Percentiles rank a stretch among this genome's conserved stretches.
phyloP scores from a whole-genome alignment of 2,113 vertebrate genomes.

The Aspiorhynchus laticeps region DNA sequence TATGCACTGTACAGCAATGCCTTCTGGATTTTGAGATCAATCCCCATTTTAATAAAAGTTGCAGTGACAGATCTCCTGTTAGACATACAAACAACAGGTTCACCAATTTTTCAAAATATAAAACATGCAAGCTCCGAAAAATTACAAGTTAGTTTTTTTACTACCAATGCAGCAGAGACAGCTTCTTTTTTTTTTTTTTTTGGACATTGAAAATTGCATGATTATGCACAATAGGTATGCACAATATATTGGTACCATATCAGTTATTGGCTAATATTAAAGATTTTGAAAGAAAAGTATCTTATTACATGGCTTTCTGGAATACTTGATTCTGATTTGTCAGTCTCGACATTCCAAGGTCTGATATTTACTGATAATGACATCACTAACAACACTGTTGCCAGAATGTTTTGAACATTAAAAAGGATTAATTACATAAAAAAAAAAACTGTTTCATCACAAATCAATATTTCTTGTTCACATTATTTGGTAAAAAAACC shows the following conservation, averaged over 20 bases:
- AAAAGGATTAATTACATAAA: not conserved
- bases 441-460: not conserved
- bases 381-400: not conserved
- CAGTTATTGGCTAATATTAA: not conserved
- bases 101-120: conserved; percentile 38
- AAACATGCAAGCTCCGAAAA: not conserved
- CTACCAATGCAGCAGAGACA: not conserved
- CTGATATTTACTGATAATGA: not conserved
- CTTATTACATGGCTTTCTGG: not conserved
- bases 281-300: not conserved
- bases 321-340: not conserved
- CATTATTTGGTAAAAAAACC: no score
- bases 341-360: not conserved
- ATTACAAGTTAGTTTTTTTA: not conserved
- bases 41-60: not conserved
- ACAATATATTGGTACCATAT: not conserved
- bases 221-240: not conserved
- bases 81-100: not conserved
- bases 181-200: no score
- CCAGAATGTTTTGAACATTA: not conserved
- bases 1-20: not conserved
- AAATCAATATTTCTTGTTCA: not conserved
- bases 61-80: not conserved
- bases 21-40: not conserved
- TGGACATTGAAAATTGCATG: not conserved